Percentiles rank a stretch among this genome's conserved stretches.
phyloP scores from a whole-genome alignment of 2,888 invertebrate species.

The Ochlodes sylvanus region DNA sequence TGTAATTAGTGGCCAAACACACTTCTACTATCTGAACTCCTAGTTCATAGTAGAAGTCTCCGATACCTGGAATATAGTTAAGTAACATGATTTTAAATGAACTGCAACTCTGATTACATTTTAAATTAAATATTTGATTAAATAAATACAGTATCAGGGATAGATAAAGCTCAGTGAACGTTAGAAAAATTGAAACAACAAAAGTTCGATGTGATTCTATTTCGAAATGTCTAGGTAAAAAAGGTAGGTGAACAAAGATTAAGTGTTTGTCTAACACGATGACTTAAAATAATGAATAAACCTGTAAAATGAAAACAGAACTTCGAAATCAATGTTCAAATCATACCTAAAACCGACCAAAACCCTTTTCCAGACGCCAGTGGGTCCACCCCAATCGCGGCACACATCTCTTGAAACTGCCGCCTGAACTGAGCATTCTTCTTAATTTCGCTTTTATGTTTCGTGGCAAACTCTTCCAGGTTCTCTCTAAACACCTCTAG shows the following conservation, averaged over 20 bases:
- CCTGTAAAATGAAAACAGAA: too few species aligned
- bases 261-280: too few species aligned
- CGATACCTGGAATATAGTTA: slow-evolving; percentile 88
- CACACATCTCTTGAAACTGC: slow-evolving; percentile 99
- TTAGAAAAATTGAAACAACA: too few species aligned
- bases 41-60: slow-evolving; percentile 99
- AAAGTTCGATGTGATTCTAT: too few species aligned
- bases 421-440: slow-evolving; percentile 97
- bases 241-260: too few species aligned
- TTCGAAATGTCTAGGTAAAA: too few species aligned
- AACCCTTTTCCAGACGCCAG: slow-evolving; percentile 98
- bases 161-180: too few species aligned
- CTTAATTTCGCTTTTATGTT: slow-evolving; percentile 97
- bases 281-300: too few species aligned
- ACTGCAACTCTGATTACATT: too few species aligned
- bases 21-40: slow-evolving; percentile 99
- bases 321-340: neutral
- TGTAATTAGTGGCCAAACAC: slow-evolving; percentile 96
- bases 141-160: too few species aligned
- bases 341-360: slow-evolving; percentile 94
- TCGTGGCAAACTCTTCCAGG: slow-evolving; percentile 97
- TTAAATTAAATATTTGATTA: too few species aligned
- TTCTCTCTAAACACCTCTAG: slow-evolving; percentile 96
- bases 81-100: neutral
- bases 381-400: slow-evolving; percentile 99